A percentile compares a stretch with the other conserved stretches of the same genome.
phyloP scores from a whole-genome alignment of 2,888 invertebrate genomes.

The Strigamia maritima region DNA sequence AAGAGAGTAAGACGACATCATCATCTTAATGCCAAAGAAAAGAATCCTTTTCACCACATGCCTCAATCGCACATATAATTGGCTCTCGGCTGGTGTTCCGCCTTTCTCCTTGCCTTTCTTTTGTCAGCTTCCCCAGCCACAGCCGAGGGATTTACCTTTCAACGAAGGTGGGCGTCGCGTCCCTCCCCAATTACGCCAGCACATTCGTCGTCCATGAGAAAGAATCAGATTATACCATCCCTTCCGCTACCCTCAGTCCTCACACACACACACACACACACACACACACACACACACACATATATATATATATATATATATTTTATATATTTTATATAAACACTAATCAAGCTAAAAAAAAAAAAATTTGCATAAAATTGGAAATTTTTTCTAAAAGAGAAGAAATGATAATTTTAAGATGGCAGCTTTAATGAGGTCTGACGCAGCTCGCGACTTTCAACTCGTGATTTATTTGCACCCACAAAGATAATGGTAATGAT shows the following conservation, averaged over 20 bases:
- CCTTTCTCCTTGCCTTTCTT: background rate
- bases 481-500: background rate
- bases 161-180: background rate
- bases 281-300: too few relatives aligned
- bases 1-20: background rate
- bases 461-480: background rate
- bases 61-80: background rate
- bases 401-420: background rate
- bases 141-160: background rate
- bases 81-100: background rate
- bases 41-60: background rate
- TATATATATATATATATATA: too few relatives aligned
- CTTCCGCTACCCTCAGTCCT: too few relatives aligned
- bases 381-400: too few relatives aligned
- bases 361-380: too few relatives aligned
- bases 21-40: background rate
- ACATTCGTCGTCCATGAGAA: background rate
- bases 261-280: too few relatives aligned
- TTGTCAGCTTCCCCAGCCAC: background rate
- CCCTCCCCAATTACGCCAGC: background rate
- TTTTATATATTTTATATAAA: too few relatives aligned
- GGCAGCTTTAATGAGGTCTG: background rate
- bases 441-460: background rate
- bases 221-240: background rate
- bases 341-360: too few relatives aligned